Conservation (phyloP, 1,140 invertebrate genomes). For the Pseudobourletiella spinata region DNA sequence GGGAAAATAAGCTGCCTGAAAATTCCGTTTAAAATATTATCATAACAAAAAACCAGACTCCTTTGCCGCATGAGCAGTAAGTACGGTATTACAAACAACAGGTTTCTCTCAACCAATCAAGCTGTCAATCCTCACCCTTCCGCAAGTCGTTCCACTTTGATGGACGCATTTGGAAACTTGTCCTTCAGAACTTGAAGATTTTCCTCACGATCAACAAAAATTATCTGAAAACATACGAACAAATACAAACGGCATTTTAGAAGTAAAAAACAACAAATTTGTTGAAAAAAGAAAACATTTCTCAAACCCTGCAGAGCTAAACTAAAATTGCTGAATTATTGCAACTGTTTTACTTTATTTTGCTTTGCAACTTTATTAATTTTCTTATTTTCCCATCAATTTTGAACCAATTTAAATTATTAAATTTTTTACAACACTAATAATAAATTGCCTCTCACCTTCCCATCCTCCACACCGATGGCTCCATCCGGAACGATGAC, state of each 20-base stretch:
- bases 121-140: too few relatives aligned
- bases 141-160: too few relatives aligned
- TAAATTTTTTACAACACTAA: conserved; percentile 18
- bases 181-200: conserved; percentile 37
- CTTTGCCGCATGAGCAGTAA: background rate
- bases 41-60: conserved; percentile 1
- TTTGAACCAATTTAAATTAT: conserved; percentile 11
- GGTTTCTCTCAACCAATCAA: background rate
- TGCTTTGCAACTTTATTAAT: background rate
- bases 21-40: too few relatives aligned
- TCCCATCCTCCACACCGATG: conserved; percentile 43
- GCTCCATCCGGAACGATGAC: conserved; percentile 37
- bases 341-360: background rate
- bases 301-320: background rate
- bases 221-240: conserved; percentile 34
- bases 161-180: background rate
- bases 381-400: background rate
- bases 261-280: background rate
- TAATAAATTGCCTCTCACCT: conserved; percentile 38
- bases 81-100: background rate
- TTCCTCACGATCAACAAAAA: conserved; percentile 38
- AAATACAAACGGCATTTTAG: conserved; percentile 11
- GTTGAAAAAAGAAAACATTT: background rate
- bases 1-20: conserved; percentile 64
- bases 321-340: background rate